Percentiles rank a stretch among this genome's conserved stretches.
Conservation (phyloP, 2,113 vertebrate genomes). For the Panthera uncia region DNA sequence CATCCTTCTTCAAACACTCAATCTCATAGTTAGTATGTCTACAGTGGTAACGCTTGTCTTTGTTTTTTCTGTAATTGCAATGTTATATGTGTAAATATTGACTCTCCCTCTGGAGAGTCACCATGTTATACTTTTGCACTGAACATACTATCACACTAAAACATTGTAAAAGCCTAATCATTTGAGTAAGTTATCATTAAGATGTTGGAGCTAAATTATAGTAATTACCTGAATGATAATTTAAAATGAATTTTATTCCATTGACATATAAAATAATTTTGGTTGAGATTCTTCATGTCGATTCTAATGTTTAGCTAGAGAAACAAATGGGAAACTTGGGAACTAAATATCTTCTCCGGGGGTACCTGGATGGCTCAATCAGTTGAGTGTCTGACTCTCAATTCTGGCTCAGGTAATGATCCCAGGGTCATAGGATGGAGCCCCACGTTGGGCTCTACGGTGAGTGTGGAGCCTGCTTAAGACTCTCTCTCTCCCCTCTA, state of each 20-base stretch:
- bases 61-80: not conserved
- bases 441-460: too few relatives aligned
- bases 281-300: not conserved
- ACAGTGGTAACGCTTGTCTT: not conserved
- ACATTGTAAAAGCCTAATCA: not conserved
- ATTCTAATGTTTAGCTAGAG: not conserved
- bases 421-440: too few relatives aligned
- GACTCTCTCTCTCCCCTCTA: too few relatives aligned
- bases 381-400: too few relatives aligned
- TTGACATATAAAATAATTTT: not conserved
- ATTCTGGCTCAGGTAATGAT: too few relatives aligned
- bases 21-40: not conserved
- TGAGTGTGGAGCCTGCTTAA: too few relatives aligned
- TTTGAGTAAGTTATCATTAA: not conserved
- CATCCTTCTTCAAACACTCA: not conserved
- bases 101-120: not conserved
- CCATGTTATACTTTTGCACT: not conserved
- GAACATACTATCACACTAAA: not conserved
- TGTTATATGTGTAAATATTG: not conserved
- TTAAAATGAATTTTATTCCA: not conserved
- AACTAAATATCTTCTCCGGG: not conserved
- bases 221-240: not conserved
- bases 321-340: not conserved
- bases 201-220: not conserved
- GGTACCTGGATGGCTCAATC: too few relatives aligned